Evolutionary conservation across 1,140 invertebrate genomes (phyloP).

Genomic region (Rhysida immarginata): DNA sequence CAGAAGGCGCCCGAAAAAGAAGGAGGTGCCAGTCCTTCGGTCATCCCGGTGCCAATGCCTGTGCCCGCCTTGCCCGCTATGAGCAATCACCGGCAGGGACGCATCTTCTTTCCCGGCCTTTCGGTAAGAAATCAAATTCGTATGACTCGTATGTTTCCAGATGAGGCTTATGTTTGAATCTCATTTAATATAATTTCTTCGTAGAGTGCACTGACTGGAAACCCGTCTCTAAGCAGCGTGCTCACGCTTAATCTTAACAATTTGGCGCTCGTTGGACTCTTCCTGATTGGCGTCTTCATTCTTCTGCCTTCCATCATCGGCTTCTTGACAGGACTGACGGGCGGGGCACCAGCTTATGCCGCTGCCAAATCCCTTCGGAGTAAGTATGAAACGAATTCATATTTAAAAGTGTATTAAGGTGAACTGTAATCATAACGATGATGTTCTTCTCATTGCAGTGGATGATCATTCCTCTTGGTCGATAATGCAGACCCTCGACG

Average conservation of each 20-base stretch:
- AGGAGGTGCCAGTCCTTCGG: too few relatives aligned
- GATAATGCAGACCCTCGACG: background rate
- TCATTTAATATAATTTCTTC: background rate
- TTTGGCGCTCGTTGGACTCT: background rate
- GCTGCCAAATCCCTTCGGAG: background rate
- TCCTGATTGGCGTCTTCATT: slow-evolving; percentile 5
- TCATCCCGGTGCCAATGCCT: too few relatives aligned
- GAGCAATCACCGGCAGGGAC: too few relatives aligned
- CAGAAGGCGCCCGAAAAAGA: too few relatives aligned
- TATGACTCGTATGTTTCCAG: too few relatives aligned
- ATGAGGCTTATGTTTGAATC: background rate
- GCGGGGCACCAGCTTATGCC: too few relatives aligned
- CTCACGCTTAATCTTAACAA: slow-evolving; percentile 4
- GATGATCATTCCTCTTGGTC: background rate
- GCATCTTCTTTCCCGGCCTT: too few relatives aligned
- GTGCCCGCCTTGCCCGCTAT: too few relatives aligned
- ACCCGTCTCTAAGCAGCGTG: slow-evolving; percentile 4
- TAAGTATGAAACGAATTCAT: background rate
- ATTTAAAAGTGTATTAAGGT: too few relatives aligned
- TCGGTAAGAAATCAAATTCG: too few relatives aligned
- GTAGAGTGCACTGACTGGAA: background rate
- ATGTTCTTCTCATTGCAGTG: too few relatives aligned
- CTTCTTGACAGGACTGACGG: slow-evolving; percentile 2
- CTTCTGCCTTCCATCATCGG: slow-evolving; percentile 1
- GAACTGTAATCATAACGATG: too few relatives aligned